Conservation (phyloP, 2,888 invertebrate species). For the Drosophila pseudotalamancana region DNA sequence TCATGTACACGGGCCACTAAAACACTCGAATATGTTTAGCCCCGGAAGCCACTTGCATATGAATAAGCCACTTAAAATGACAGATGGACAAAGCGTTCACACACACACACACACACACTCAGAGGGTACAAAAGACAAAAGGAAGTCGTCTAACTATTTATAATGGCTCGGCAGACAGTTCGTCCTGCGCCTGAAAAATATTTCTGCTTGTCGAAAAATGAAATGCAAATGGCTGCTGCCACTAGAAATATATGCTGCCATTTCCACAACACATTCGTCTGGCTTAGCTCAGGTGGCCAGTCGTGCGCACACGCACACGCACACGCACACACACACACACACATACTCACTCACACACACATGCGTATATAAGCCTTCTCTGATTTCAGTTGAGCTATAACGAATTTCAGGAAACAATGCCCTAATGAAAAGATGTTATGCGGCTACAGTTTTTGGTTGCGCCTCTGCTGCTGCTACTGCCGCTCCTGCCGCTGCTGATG, state of each 20-base stretch:
- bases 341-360: background rate
- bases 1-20: conserved; percentile 76
- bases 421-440: conserved; percentile 73
- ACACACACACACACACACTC: conserved; percentile 5
- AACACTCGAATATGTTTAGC: conserved; percentile 80
- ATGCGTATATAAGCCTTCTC: conserved; percentile 2
- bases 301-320: conserved; percentile 43
- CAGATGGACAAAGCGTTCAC: conserved; percentile 70
- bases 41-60: conserved; percentile 81
- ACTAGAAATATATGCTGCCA: conserved; percentile 57
- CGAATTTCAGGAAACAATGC: conserved; percentile 49
- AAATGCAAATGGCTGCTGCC: conserved; percentile 72
- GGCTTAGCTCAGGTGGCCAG: conserved; percentile 57
- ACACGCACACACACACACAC: conserved; percentile 6
- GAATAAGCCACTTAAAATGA: conserved; percentile 82
- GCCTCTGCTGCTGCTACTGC: no score
- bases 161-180: conserved; percentile 43
- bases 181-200: conserved; percentile 55
- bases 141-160: conserved; percentile 73
- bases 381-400: background rate
- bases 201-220: conserved; percentile 71
- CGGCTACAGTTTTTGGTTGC: conserved; percentile 59
- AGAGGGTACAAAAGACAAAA: conserved; percentile 66
- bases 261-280: conserved; percentile 51
- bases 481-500: no score